These are phyloP conservation scores for Acanthis flammea DNA, from an alignment of 2,797 vertebrate genomes.

Conservation along the genomic window DNA sequence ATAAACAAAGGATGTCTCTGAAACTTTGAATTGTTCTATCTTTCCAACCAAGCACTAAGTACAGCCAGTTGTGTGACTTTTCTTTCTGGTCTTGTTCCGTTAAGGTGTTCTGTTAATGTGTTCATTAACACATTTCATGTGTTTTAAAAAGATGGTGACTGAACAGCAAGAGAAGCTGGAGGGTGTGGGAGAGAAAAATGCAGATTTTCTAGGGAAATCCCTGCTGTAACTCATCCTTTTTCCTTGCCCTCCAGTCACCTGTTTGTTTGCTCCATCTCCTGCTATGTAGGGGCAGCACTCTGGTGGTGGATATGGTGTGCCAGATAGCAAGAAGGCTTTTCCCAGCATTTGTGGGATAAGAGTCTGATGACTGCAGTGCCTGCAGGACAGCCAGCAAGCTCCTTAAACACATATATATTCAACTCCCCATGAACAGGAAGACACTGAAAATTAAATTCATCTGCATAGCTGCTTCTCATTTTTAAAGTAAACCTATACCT, in stretches of 20 bases:
- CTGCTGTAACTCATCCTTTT: background rate
- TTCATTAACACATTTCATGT: background rate
- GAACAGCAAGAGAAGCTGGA: background rate
- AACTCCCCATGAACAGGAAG: background rate
- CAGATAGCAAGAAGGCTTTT: background rate
- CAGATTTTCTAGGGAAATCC: background rate
- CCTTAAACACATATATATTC: background rate
- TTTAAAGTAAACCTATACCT: background rate
- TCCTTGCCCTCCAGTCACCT: background rate
- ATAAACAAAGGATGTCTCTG: background rate
- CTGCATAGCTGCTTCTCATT: background rate
- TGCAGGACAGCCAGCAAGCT: background rate
- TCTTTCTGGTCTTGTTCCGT: background rate
- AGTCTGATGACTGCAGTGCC: background rate
- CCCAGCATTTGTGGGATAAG: background rate
- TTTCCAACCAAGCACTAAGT: background rate
- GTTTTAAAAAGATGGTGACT: background rate
- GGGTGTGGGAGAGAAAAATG: background rate
- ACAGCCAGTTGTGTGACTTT: background rate
- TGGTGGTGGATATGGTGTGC: accelerated
- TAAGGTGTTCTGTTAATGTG: no score
- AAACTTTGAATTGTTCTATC: background rate
- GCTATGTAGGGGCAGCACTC: background rate
- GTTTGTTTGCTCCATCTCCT: background rate
- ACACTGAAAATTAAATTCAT: background rate